Evolutionary conservation across 1,140 invertebrate species (phyloP).

Genomic region (Melitaea cinxia): DNA sequence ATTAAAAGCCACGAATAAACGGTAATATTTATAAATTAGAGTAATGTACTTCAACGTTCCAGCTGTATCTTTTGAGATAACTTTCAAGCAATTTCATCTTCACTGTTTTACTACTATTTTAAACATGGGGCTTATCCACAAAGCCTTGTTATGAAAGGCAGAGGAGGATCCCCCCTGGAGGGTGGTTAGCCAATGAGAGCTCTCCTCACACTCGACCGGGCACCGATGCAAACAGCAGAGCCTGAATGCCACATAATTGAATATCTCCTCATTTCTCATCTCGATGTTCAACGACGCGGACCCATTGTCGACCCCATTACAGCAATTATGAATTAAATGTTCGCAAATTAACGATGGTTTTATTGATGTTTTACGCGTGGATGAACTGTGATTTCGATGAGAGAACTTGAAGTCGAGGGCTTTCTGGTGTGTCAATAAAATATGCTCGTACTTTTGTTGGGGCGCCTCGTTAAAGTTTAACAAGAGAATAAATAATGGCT

Average conservation of each 20-base stretch:
- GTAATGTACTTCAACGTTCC: too few relatives aligned
- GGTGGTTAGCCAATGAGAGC: constrained; percentile 64
- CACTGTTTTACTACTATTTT: background rate
- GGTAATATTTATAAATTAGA: too few relatives aligned
- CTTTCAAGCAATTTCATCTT: background rate
- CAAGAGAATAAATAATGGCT: background rate
- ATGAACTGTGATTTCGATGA: constrained; percentile 22
- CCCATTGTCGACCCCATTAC: constrained; percentile 65
- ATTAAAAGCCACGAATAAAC: too few relatives aligned
- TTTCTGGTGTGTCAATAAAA: background rate
- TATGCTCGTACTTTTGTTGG: background rate
- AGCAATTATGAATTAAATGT: constrained; percentile 68
- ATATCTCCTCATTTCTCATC: constrained; percentile 54
- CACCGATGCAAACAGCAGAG: constrained; percentile 62
- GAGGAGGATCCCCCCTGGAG: constrained; percentile 43
- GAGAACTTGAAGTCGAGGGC: background rate
- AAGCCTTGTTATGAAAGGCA: constrained; percentile 34
- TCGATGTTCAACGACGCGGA: constrained; percentile 38
- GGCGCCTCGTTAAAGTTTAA: background rate
- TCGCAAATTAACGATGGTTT: constrained; percentile 64
- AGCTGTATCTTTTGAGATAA: too few relatives aligned
- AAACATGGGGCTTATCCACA: constrained; percentile 47
- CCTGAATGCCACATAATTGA: constrained; percentile 74
- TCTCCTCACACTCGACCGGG: constrained; percentile 46
- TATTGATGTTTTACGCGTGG: constrained; percentile 60